Conservation (phyloP, 2,113 vertebrate genomes). For the Athene noctua region DNA sequence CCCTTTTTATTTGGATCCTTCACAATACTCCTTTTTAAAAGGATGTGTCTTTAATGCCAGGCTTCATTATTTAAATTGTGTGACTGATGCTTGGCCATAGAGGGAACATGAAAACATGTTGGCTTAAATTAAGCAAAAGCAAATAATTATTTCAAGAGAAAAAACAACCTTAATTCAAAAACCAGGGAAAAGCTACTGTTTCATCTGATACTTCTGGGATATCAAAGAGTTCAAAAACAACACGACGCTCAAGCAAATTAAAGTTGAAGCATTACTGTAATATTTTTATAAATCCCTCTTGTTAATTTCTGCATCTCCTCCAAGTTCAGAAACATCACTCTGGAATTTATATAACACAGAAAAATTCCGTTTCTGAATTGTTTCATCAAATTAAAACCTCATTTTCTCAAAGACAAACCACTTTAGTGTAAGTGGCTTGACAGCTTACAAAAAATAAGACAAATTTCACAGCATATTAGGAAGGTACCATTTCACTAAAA, state of each 20-base stretch:
- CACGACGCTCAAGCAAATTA: background rate
- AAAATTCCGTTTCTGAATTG: background rate
- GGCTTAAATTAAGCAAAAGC: background rate
- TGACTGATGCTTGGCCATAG: slow-evolving; percentile 4
- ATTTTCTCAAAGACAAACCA: background rate
- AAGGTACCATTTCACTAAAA: background rate
- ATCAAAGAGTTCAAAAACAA: slow-evolving; percentile 1
- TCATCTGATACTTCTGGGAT: slow-evolving; percentile 5
- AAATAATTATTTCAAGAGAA: slow-evolving; percentile 27
- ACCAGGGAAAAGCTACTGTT: background rate
- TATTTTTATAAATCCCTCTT: background rate
- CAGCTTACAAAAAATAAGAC: background rate
- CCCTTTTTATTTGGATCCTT: slow-evolving; percentile 21
- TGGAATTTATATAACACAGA: background rate
- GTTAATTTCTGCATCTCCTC: background rate
- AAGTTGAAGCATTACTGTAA: background rate
- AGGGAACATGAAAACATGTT: slow-evolving; percentile 20
- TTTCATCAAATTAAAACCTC: background rate
- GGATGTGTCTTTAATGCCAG: background rate
- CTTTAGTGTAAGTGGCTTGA: background rate
- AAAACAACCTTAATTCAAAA: slow-evolving; percentile 2
- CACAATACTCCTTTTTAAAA: background rate
- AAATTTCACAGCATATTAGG: background rate
- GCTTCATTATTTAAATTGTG: slow-evolving; percentile 37
- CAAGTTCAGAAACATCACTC: background rate